Evolutionary conservation across 2,888 invertebrate genomes (phyloP).

Genomic region (Heliconius erato): DNA sequence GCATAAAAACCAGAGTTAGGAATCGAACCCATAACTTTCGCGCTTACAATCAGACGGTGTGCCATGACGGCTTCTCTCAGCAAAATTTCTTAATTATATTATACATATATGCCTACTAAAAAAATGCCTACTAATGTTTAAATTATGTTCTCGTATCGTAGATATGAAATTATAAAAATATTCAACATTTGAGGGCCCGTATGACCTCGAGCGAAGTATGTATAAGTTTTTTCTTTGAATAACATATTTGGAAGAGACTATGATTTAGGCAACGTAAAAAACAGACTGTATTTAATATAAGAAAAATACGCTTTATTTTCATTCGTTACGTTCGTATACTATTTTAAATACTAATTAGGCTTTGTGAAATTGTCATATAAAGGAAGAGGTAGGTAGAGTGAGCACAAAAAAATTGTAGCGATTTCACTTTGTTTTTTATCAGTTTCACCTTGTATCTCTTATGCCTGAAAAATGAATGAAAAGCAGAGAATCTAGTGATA

Average conservation of each 20-base stretch:
- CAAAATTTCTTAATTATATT: too few species aligned
- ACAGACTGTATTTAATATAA: background rate
- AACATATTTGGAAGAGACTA: background rate
- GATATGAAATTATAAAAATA: conserved; percentile 3
- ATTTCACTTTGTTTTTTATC: background rate
- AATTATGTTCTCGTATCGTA: too few species aligned
- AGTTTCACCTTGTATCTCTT: background rate
- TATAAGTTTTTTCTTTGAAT: background rate
- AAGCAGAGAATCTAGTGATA: background rate
- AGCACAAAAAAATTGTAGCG: conserved; percentile 6
- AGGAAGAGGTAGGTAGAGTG: background rate
- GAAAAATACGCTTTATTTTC: background rate
- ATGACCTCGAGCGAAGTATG: background rate
- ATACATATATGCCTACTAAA: too few species aligned
- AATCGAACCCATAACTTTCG: too few species aligned
- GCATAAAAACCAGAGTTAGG: too few species aligned
- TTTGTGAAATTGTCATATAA: background rate
- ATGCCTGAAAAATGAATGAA: too few species aligned
- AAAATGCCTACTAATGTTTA: too few species aligned
- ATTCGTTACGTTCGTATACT: background rate
- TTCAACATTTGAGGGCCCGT: background rate
- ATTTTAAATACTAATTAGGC: background rate
- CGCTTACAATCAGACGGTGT: too few species aligned
- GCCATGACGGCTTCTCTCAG: too few species aligned
- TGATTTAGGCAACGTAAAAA: background rate